Percentiles rank a stretch among this genome's conserved stretches.
Evolutionary conservation across 1,140 invertebrate species (phyloP).

Genomic region (Vanessa tameamea): DNA sequence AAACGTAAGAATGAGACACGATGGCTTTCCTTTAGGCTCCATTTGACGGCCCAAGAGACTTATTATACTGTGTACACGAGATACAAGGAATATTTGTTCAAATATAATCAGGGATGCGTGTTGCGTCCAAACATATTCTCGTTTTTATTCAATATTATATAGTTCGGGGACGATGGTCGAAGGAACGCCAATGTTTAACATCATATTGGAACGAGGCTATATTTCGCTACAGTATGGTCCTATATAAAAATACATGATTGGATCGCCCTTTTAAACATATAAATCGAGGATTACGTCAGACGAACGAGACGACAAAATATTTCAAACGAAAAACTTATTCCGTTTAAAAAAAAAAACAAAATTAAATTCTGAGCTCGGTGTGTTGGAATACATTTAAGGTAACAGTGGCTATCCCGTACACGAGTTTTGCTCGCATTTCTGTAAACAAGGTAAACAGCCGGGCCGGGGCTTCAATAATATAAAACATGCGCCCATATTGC

Average conservation of each 20-base stretch:
- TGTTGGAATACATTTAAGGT: conserved; percentile 19
- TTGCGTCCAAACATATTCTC: conserved; percentile 70
- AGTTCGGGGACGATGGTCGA: conserved; percentile 48
- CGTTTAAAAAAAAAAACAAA: conserved; percentile 28
- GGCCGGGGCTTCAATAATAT: conserved; percentile 72
- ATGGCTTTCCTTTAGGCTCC: conserved; percentile 72
- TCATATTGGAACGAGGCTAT: conserved; percentile 56
- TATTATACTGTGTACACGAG: conserved; percentile 76
- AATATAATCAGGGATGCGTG: conserved; percentile 77
- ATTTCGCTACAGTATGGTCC: conserved; percentile 28
- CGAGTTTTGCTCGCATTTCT: conserved; percentile 34
- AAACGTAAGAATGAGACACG: conserved; percentile 63
- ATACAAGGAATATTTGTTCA: conserved; percentile 73
- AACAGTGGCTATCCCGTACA: conserved; percentile 34
- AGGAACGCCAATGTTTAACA: conserved; percentile 67
- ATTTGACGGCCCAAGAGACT: conserved; percentile 73
- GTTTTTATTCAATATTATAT: conserved; percentile 67
- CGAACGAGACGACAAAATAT: conserved; percentile 16
- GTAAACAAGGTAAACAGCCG: conserved; percentile 53
- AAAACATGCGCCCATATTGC: conserved; percentile 68
- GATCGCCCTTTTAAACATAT: conserved; percentile 29
- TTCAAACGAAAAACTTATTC: conserved; percentile 5
- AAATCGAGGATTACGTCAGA: conserved; percentile 25
- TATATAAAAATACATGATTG: conserved; percentile 39
- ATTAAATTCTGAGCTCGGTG: conserved; percentile 15